Percentiles rank a stretch among this genome's conserved stretches.
These are phyloP conservation scores for Entomobrya proxima DNA, from an alignment of 2,888 invertebrate genomes.

Conservation along the genomic window DNA sequence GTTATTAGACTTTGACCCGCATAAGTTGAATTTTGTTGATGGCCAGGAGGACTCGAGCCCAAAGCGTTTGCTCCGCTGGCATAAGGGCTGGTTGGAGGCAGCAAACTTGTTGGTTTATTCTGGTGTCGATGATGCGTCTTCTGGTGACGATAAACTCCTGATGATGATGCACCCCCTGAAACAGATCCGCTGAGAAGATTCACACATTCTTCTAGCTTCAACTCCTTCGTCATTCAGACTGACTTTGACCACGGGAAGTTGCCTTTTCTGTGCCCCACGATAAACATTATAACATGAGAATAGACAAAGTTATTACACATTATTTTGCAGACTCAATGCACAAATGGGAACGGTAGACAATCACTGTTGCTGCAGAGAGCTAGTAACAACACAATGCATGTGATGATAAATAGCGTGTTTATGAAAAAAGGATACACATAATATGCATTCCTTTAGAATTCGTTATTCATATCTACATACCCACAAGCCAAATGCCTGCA, in stretches of 20 bases:
- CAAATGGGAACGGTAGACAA: conserved; percentile 43
- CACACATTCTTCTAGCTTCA: conserved; percentile 70
- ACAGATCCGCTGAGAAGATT: conserved; percentile 65
- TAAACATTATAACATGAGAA: neutral
- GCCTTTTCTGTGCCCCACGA: conserved; percentile 13
- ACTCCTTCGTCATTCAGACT: conserved; percentile 72
- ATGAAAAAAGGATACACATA: neutral
- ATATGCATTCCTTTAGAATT: too few relatives aligned
- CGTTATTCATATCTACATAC: too few relatives aligned
- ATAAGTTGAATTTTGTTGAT: conserved; percentile 38
- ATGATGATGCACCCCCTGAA: conserved; percentile 46
- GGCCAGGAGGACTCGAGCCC: conserved; percentile 36
- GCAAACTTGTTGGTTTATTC: conserved; percentile 53
- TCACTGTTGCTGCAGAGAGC: conserved; percentile 18
- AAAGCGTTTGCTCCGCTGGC: conserved; percentile 30
- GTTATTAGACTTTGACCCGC: conserved; percentile 61
- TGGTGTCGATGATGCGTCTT: conserved; percentile 29
- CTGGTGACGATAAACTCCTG: conserved; percentile 34
- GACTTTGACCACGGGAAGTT: conserved; percentile 54
- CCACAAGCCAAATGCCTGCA: too few relatives aligned
- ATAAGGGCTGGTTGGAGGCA: conserved; percentile 53
- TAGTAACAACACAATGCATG: neutral
- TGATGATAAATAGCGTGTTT: neutral
- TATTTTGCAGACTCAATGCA: conserved; percentile 22
- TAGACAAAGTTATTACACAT: conserved; percentile 6